Evolutionary conservation across 2,888 invertebrate species (phyloP), one percentile per base, ranked within the genome.

Genomic region (Tipula confusa): DNA sequence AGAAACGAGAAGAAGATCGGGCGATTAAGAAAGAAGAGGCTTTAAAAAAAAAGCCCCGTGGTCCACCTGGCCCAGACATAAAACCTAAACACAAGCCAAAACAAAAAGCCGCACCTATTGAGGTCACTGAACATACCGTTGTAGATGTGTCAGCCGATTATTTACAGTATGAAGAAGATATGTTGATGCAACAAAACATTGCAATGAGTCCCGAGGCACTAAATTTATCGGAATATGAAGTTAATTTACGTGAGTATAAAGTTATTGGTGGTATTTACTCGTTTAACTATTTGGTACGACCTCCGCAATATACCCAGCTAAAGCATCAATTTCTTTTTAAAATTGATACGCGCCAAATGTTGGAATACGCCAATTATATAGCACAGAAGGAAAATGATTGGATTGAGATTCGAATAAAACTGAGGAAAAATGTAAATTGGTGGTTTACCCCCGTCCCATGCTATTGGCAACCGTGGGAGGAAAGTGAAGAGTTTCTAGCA

Each of bases 381-480:
- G 64, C 64, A 24, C 18, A 1, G 18, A 1, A 9, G 1, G 64
- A 64, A 24, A 9, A 24, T 7, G 24, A 64, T 2, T n/a, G 29
- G 9, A 80, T 80, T 31, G 31, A 80, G 3, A n/a, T 80, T 13
- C n/a, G 5, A n/a, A 3, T 80, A 29, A 80, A 29, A 80, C 9
- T 80, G 15, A 80, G 29, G 6, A 15, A 29, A 1, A 29, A 29
- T 15, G 80, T 80, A 29, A 29, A 15, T n/a, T 80, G 80, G 80
- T 82, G 29, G 64, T 11, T 7, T 18, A 24, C 48, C 11, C 83
- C 83, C 4, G 24, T 64, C 13, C 29, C 15, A 18, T 83, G 83
- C 24, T 64, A 31, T 15, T 83, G 83, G 83, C 31, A 83, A 33
- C 64, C 15, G 15, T 83, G 83, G 83, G 31, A 29, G 24, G 64